Evolutionary conservation across 2,797 vertebrate species (phyloP).

Genomic region (Dromococcyx pavoninus): DNA sequence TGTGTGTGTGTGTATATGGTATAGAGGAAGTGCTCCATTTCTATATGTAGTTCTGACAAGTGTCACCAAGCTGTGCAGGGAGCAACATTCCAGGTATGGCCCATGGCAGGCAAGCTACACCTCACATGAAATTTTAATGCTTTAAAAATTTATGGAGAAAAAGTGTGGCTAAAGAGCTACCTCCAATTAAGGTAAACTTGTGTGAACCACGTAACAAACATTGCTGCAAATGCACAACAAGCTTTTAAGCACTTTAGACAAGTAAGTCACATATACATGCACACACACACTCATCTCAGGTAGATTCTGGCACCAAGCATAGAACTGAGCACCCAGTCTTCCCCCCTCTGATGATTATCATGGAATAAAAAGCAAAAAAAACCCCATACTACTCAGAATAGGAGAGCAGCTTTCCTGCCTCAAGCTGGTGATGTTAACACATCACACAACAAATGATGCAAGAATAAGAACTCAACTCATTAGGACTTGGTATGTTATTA

Average conservation of each 20-base stretch:
- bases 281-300: background rate
- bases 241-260: background rate
- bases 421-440: background rate
- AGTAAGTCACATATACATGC: accelerated
- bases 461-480: background rate
- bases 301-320: background rate
- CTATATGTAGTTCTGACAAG: too few relatives aligned
- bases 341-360: background rate
- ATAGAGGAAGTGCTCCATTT: too few relatives aligned
- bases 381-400: accelerated
- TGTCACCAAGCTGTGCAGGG: background rate
- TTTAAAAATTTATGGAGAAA: background rate
- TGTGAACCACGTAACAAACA: background rate
- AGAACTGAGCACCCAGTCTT: background rate
- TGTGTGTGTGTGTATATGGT: too few relatives aligned
- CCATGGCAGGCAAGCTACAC: background rate
- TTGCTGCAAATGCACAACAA: background rate
- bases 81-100: background rate
- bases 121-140: background rate
- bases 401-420: background rate
- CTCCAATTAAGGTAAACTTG: background rate
- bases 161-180: background rate
- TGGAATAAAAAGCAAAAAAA: background rate
- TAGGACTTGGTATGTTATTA: background rate
- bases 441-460: background rate